Evolutionary conservation across 2,888 invertebrate genomes (phyloP).

Genomic region (Melanophora roralis): DNA sequence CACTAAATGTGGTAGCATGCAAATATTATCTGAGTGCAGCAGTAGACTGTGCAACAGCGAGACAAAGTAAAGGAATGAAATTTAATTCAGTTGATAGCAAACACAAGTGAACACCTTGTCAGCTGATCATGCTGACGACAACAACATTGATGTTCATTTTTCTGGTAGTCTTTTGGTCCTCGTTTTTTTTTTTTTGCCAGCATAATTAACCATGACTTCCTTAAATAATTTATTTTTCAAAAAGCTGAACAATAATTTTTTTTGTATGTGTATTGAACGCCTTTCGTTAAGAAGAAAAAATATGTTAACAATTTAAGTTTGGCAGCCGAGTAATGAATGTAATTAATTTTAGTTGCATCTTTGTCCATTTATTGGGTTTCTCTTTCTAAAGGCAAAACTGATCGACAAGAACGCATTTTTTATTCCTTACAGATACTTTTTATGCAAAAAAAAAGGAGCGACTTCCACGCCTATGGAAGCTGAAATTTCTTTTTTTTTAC

Average conservation of each 20-base stretch:
- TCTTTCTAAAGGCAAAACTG: too few species aligned
- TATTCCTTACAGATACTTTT: too few species aligned
- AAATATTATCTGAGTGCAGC: constrained; percentile 45
- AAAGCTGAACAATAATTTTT: constrained; percentile 20
- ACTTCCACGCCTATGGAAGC: too few species aligned
- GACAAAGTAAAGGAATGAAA: background rate
- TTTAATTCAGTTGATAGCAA: background rate
- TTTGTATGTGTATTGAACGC: too few species aligned
- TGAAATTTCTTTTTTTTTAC: too few species aligned
- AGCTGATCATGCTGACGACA: background rate
- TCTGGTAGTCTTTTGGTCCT: background rate
- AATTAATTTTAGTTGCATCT: constrained; percentile 52
- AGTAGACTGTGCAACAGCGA: constrained; percentile 10
- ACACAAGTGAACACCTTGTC: constrained; percentile 51
- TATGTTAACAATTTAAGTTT: constrained; percentile 54
- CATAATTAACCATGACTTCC: constrained; percentile 51
- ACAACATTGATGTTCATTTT: background rate
- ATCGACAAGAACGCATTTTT: too few species aligned
- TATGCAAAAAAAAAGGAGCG: too few species aligned
- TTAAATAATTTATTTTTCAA: constrained; percentile 9
- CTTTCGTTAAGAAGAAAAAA: constrained; percentile 17
- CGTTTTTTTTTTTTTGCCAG: constrained; percentile 17
- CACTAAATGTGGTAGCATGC: constrained; percentile 47
- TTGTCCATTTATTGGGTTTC: background rate
- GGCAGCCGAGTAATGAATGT: constrained; percentile 53